phyloP scores from a whole-genome alignment of 2,888 invertebrate species.

The Caenorhabditis doughertyi region DNA sequence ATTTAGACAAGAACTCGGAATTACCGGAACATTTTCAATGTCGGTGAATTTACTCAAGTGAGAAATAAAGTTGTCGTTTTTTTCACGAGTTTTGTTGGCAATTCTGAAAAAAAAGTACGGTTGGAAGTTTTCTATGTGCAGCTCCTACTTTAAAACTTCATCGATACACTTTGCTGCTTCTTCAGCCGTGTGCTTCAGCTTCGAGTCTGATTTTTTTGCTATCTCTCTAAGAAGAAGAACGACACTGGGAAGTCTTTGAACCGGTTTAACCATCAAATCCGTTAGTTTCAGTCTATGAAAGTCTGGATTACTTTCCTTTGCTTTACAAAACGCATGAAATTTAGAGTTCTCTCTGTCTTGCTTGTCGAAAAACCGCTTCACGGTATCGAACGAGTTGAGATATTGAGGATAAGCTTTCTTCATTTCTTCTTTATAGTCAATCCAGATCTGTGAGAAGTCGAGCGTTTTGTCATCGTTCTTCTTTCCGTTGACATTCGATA shows the following conservation, averaged over 20 bases:
- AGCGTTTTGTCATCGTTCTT: conserved; percentile 59
- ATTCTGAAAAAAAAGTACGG: conserved; percentile 85
- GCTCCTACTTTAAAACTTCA: conserved; percentile 89
- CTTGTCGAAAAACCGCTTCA: conserved; percentile 92
- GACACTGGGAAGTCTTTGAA: conserved; percentile 97
- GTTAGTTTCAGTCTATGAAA: conserved; percentile 96
- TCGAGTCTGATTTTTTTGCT: conserved; percentile 90
- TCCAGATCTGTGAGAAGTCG: conserved; percentile 85
- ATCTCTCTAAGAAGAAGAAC: conserved; percentile 90
- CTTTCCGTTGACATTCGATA: conserved; percentile 32
- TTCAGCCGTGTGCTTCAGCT: conserved; percentile 92
- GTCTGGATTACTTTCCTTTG: conserved; percentile 88
- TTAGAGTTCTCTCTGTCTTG: conserved; percentile 95
- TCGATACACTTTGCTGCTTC: conserved; percentile 87
- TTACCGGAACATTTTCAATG: conserved; percentile 96
- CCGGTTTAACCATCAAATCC: conserved; percentile 96
- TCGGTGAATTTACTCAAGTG: conserved; percentile 98
- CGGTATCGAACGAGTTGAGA: conserved; percentile 97
- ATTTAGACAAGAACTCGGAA: conserved; percentile 80
- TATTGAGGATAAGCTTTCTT: conserved; percentile 93
- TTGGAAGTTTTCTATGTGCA: not conserved
- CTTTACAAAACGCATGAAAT: conserved; percentile 97
- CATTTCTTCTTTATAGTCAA: conserved; percentile 84
- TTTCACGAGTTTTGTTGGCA: conserved; percentile 97
- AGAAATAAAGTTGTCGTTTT: conserved; percentile 95